phyloP scores from a whole-genome alignment of 1,140 invertebrate species.

The Papilio helenus region DNA sequence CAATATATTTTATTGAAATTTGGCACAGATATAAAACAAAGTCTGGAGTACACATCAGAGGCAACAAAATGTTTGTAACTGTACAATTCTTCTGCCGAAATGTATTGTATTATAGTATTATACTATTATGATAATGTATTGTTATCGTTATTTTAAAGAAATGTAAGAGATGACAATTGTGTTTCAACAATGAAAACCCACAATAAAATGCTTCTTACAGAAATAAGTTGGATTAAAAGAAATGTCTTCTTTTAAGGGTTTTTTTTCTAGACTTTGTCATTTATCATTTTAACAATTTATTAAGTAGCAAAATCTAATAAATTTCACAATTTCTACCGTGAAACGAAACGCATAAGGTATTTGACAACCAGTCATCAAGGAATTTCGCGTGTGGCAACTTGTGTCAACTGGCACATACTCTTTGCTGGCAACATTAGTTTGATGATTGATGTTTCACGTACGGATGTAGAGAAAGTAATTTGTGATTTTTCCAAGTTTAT shows the following conservation, averaged over 20 bases:
- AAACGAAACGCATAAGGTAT: slow-evolving; percentile 38
- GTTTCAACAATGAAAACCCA: no score
- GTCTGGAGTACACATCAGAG: no score
- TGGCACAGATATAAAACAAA: no score
- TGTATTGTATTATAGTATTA: no score
- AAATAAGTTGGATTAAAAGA: background rate
- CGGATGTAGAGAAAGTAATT: slow-evolving; percentile 71
- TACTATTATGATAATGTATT: no score
- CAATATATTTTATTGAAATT: no score
- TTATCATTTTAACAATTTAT: background rate
- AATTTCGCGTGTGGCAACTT: background rate
- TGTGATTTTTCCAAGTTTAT: slow-evolving; percentile 50
- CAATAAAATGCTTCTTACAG: background rate
- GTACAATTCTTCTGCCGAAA: background rate
- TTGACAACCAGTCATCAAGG: slow-evolving; percentile 33
- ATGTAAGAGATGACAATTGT: background rate
- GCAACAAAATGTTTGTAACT: background rate
- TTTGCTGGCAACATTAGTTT: slow-evolving; percentile 64
- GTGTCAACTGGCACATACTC: slow-evolving; percentile 19
- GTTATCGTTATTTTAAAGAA: background rate
- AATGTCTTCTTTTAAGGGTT: no score
- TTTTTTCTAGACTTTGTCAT: background rate
- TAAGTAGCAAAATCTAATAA: background rate
- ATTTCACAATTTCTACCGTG: background rate
- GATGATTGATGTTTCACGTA: slow-evolving; percentile 66